A percentile compares a stretch with the other conserved stretches of the same genome.
These are phyloP conservation scores for Propithecus coquereli DNA, from an alignment of 2,113 vertebrate species.

Conservation along the genomic window DNA sequence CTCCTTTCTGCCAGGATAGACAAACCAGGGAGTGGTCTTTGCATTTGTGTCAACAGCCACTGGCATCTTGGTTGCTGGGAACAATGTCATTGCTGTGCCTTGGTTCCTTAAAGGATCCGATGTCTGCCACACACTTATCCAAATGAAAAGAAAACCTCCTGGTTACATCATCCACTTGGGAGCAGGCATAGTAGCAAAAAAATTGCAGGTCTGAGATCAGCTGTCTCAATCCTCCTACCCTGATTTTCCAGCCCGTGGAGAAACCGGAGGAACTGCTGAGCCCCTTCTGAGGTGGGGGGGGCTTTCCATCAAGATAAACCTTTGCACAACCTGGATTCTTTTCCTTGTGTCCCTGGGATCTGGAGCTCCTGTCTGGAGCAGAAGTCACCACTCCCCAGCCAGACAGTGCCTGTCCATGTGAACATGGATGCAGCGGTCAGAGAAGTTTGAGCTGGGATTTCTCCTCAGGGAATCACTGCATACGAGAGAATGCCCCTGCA, in stretches of 20 bases:
- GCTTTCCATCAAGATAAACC: neutral
- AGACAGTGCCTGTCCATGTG: neutral
- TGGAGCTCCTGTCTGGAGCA: neutral
- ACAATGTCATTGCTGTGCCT: neutral
- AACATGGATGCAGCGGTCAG: neutral
- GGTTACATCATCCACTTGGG: neutral
- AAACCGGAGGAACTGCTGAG: neutral
- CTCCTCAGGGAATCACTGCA: neutral
- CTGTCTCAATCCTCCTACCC: rapidly evolving
- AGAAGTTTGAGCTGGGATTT: neutral
- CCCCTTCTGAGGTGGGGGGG: neutral
- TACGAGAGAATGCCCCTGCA: neutral
- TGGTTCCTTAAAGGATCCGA: neutral
- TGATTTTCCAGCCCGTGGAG: neutral
- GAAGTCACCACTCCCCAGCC: neutral
- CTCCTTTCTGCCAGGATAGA: neutral
- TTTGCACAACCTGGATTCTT: neutral
- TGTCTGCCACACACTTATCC: neutral
- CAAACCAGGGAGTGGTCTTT: neutral
- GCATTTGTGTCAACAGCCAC: neutral
- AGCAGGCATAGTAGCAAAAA: neutral
- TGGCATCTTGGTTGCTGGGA: neutral
- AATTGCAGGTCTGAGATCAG: neutral
- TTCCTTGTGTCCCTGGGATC: neutral
- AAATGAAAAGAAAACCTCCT: neutral